Evolutionary conservation across 2,113 vertebrate species (phyloP).

Genomic region (Lophotis ruficrista): DNA sequence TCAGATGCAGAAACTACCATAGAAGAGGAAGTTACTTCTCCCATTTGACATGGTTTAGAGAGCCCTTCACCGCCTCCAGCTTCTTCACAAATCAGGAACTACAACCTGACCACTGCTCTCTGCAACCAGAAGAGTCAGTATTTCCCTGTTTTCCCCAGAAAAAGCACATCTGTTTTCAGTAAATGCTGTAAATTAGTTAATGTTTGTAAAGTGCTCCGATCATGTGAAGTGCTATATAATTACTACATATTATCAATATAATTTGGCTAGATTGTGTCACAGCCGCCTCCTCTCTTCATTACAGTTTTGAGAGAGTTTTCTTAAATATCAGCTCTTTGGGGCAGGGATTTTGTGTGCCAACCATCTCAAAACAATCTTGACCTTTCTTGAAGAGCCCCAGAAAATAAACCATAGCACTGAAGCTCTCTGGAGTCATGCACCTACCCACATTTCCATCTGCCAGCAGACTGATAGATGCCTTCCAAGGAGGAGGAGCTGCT

Average conservation of each 20-base stretch:
- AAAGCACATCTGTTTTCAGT: slow-evolving; percentile 54
- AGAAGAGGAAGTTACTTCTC: background rate
- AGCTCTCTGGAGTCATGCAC: rapidly evolving
- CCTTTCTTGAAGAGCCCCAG: background rate
- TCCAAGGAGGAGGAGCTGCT: background rate
- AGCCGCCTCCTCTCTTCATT: background rate
- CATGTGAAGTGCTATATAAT: slow-evolving; percentile 61
- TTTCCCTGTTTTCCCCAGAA: background rate
- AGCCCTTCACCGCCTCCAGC: background rate
- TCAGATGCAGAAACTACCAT: background rate
- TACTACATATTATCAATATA: slow-evolving; percentile 61
- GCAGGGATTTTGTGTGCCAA: background rate
- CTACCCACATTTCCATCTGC: background rate
- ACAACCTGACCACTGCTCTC: background rate
- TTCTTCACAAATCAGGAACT: background rate
- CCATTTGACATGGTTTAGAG: background rate
- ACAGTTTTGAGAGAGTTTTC: background rate
- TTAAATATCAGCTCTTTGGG: background rate
- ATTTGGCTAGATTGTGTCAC: slow-evolving; percentile 56
- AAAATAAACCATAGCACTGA: background rate
- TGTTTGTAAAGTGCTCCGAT: slow-evolving; percentile 69
- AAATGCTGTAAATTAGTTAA: slow-evolving; percentile 72
- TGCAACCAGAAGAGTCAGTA: background rate
- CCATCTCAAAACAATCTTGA: background rate
- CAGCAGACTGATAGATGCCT: background rate